Conservation (phyloP, 2,888 invertebrate genomes). For the Mycalesis mineus region DNA sequence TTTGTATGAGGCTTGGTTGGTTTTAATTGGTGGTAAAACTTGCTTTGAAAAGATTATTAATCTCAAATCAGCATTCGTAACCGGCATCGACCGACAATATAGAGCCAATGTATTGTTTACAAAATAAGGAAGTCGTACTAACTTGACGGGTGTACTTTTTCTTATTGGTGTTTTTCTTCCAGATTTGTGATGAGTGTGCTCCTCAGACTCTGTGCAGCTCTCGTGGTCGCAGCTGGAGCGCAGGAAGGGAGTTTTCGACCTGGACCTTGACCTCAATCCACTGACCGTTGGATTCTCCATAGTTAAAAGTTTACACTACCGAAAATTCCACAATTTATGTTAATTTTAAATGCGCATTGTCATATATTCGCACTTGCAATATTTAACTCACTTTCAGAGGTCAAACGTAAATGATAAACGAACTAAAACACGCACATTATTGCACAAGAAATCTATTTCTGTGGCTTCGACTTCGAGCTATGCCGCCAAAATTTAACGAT, state of each 20-base stretch:
- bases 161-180: constrained; percentile 70
- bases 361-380: constrained; percentile 35
- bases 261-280: constrained; percentile 82
- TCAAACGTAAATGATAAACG: constrained; percentile 45
- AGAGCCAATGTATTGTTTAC: background rate
- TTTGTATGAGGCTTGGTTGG: too few relatives aligned
- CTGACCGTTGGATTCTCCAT: constrained; percentile 69
- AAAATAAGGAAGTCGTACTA: constrained; percentile 36
- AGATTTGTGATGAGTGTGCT: constrained; percentile 71
- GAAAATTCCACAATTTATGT: background rate
- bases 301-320: constrained; percentile 23
- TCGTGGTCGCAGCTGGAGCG: constrained; percentile 79
- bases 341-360: constrained; percentile 27
- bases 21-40: too few relatives aligned
- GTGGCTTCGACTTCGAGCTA: constrained; percentile 65
- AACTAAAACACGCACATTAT: constrained; percentile 45
- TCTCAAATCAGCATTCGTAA: too few relatives aligned
- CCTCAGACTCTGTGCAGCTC: constrained; percentile 72
- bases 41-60: too few relatives aligned
- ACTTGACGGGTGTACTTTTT: constrained; percentile 74
- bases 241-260: constrained; percentile 83
- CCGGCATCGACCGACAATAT: too few relatives aligned
- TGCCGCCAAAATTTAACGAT: constrained; percentile 72
- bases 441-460: constrained; percentile 75
- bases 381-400: constrained; percentile 20